A percentile compares a stretch with the other conserved stretches of the same genome.
These are phyloP conservation scores for Odontomyia ornata DNA, from an alignment of 2,888 invertebrate species.

Conservation along the genomic window DNA sequence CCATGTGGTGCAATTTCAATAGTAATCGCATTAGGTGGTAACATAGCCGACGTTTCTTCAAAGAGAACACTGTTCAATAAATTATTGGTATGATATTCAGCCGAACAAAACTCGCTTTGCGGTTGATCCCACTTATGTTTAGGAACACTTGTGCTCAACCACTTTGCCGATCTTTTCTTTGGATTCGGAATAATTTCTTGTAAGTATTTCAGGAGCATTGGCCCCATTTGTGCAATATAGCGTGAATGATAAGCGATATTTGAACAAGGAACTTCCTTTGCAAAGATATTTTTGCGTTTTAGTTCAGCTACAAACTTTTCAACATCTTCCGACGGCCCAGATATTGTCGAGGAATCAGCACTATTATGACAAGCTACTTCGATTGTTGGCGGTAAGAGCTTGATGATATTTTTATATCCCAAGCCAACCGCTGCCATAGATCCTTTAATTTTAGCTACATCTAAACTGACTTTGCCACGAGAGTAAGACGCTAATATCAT, in stretches of 20 bases:
- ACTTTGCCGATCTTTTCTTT: conserved; percentile 74
- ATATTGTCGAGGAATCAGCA: conserved; percentile 86
- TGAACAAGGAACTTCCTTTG: conserved; percentile 83
- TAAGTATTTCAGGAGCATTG: conserved; percentile 72
- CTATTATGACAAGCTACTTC: conserved; percentile 90
- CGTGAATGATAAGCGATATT: conserved; percentile 91
- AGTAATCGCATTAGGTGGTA: conserved; percentile 72
- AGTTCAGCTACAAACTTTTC: conserved; percentile 73
- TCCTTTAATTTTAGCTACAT: conserved; percentile 75
- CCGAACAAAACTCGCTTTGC: conserved; percentile 72
- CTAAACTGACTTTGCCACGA: conserved; percentile 78
- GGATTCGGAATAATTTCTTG: conserved; percentile 72
- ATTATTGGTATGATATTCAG: conserved; percentile 91
- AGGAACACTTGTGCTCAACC: conserved; percentile 88
- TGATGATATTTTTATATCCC: conserved; percentile 67
- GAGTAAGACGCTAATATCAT: conserved; percentile 86
- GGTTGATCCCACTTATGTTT: conserved; percentile 74
- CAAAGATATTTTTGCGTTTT: conserved; percentile 78
- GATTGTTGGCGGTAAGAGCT: conserved; percentile 77
- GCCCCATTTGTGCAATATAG: conserved; percentile 77
- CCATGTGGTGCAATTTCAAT: conserved; percentile 78
- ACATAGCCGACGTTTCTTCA: conserved; percentile 70
- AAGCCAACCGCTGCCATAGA: conserved; percentile 90
- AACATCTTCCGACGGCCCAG: conserved; percentile 80
- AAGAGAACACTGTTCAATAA: conserved; percentile 70